Conservation (phyloP, 2,888 invertebrate species). For the Meganola albula region DNA sequence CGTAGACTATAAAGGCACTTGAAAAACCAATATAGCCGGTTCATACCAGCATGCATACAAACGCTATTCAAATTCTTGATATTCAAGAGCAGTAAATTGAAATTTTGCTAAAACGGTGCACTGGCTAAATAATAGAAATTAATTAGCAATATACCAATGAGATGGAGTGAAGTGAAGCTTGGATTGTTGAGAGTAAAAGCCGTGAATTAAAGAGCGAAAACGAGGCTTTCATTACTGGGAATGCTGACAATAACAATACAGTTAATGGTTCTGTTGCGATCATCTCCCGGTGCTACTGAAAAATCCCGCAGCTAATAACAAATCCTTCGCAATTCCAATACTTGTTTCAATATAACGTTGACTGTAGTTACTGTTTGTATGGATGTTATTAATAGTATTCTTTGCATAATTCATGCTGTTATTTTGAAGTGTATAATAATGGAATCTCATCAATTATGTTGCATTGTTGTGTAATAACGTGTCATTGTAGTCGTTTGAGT, state of each 20-base stretch:
- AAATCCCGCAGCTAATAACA: slow-evolving; percentile 46
- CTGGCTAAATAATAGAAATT: slow-evolving; percentile 48
- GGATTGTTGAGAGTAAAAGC: slow-evolving; percentile 60
- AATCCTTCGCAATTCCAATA: slow-evolving; percentile 35
- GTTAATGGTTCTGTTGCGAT: slow-evolving; percentile 66
- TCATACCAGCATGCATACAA: slow-evolving; percentile 55
- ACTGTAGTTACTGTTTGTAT: slow-evolving; percentile 21
- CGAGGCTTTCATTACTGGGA: slow-evolving; percentile 72
- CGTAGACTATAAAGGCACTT: slow-evolving; percentile 43
- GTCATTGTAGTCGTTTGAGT: slow-evolving; percentile 23
- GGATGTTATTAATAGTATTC: slow-evolving; percentile 21
- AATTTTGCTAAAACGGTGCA: slow-evolving; percentile 35
- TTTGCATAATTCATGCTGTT: slow-evolving; percentile 29
- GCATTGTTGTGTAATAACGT: slow-evolving; percentile 40
- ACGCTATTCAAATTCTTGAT: slow-evolving; percentile 49
- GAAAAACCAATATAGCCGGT: slow-evolving; percentile 54
- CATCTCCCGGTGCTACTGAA: slow-evolving; percentile 56
- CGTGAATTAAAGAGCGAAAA: slow-evolving; percentile 70
- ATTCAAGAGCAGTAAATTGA: slow-evolving; percentile 48
- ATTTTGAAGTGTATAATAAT: slow-evolving; percentile 31
- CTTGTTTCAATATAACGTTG: slow-evolving; percentile 23
- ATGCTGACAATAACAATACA: slow-evolving; percentile 74
- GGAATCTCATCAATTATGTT: slow-evolving; percentile 38
- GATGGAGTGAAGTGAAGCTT: slow-evolving; percentile 60
- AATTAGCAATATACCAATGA: slow-evolving; percentile 55